Evolutionary conservation across 2,113 vertebrate genomes (phyloP).

Genomic region (Pelodiscus sinensis): DNA sequence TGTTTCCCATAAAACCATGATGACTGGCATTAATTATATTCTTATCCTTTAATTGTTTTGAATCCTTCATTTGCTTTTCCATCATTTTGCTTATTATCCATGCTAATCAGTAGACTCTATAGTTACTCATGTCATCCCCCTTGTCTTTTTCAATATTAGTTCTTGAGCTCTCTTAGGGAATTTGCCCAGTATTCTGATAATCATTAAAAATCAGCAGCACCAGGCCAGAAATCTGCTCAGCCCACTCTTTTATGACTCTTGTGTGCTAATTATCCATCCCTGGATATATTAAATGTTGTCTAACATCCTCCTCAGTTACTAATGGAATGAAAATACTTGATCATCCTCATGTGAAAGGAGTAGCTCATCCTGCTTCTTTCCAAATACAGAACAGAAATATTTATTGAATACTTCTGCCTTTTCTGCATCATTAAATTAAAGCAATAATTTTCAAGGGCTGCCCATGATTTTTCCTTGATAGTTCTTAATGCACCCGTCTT

Average conservation of each 20-base stretch:
- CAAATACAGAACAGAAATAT: constrained; percentile 39
- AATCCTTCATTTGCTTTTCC: neutral
- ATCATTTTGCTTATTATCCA: neutral
- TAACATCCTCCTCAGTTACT: neutral
- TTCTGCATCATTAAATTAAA: constrained; percentile 56
- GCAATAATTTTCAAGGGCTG: constrained; percentile 54
- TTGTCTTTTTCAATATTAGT: neutral
- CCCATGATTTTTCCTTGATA: constrained; percentile 41
- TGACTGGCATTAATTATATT: neutral
- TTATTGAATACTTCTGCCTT: constrained; percentile 47
- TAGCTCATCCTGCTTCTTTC: neutral
- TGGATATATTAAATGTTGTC: neutral
- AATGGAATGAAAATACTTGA: constrained; percentile 25
- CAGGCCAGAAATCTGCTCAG: constrained; percentile 20
- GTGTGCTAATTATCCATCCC: neutral
- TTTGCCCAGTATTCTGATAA: neutral
- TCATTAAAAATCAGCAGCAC: constrained; percentile 39
- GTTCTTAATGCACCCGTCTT: constrained; percentile 36
- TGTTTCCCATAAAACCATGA: neutral
- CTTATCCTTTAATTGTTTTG: neutral
- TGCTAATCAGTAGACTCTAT: neutral
- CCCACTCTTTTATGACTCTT: constrained; percentile 13
- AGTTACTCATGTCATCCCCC: neutral
- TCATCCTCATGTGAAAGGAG: neutral
- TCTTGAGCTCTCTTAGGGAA: neutral